Base-by-base conservation (phyloP, 2,888 invertebrate genomes). In the Cosmia trapezina region DNA sequence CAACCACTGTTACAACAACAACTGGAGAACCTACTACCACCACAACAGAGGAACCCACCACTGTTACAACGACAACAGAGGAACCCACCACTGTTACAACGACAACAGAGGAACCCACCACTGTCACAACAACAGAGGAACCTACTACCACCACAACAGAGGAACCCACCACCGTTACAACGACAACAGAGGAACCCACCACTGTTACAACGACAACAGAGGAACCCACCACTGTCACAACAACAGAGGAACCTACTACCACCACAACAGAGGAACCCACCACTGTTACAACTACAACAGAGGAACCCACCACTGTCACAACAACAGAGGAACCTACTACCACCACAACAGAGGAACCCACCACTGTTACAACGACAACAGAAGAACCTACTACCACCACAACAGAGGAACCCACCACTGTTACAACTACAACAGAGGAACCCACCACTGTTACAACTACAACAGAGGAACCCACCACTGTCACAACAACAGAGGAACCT, bases 251-350 rank as follows among this genome's bases (percentile, higher is more conserved):
- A 12, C n/a, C 76, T 0, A 45, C 62, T 1, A 56, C 70, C 0
- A 37, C 22, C 0, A 71, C 74, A 3, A 76, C 73, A 9, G 28
- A n/a, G 4, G 65, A 37, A 12, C 22, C 72, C 1, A 51, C 57
- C 0, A 73, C 73, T 0, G n/a, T n/a, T n/a, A n/a, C n/a, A n/a
- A 14, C 43, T 0, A 51, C 43, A 0, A 80, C 80, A 0, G 66
- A 43, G 7, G 67, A 37, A 9, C 28, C 65, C 7, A 49, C 76
- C 2, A 64, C 80, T 0, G 14, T n/a, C 0, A 75, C 70, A 0
- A 81, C 70, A 0, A 81, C 74, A 17, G 33, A 6, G 2, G 64
- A 17, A 4, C 49, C 68, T 4, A 45, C 73, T 1, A 79, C 66
- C 4, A 53, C 67, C 0, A n/a, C 49, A n/a, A 45, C 45, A 17